Percentiles rank a stretch among this genome's conserved stretches.
Conservation (phyloP, 1,140 invertebrate genomes). For the fruit fly (Drosophila melanogaster) region DNA sequence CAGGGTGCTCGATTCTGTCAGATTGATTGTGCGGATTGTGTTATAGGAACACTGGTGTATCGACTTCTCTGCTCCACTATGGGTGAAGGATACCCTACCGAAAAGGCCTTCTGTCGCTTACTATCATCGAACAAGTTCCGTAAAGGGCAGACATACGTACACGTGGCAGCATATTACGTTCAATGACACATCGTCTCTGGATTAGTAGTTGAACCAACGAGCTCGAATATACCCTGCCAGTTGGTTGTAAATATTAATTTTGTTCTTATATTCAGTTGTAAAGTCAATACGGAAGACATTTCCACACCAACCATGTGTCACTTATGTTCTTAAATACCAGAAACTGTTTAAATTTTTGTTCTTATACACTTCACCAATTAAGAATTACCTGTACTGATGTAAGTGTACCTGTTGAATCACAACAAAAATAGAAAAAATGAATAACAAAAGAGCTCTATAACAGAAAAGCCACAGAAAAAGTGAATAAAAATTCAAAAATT, state of each 20-base stretch:
- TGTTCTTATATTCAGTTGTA: slow-evolving; percentile 50
- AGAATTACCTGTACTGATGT: slow-evolving; percentile 54
- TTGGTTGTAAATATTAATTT: slow-evolving; percentile 48
- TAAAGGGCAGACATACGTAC: slow-evolving; percentile 49
- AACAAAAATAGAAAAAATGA: slow-evolving; percentile 44
- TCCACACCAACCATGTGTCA: slow-evolving; percentile 40
- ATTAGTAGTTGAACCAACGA: slow-evolving; percentile 53
- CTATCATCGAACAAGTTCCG: slow-evolving; percentile 55
- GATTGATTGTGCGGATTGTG: slow-evolving; percentile 73
- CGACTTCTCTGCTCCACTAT: slow-evolving; percentile 78
- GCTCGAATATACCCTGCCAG: slow-evolving; percentile 14
- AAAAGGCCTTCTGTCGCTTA: slow-evolving; percentile 48
- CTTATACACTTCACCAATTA: slow-evolving; percentile 63
- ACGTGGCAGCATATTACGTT: slow-evolving; percentile 53
- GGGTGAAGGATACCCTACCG: slow-evolving; percentile 41
- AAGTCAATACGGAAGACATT: slow-evolving; percentile 30
- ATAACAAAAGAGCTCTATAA: slow-evolving; percentile 53
- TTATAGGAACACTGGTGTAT: slow-evolving; percentile 75
- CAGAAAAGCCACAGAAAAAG: slow-evolving; percentile 62
- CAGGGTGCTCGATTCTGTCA: slow-evolving; percentile 62
- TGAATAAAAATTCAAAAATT: slow-evolving; percentile 62
- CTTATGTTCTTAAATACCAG: slow-evolving; percentile 44
- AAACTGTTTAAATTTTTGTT: slow-evolving; percentile 55
- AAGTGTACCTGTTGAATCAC: slow-evolving; percentile 51
- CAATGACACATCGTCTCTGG: slow-evolving; percentile 55